These are phyloP conservation scores for Stichodactyla helianthus DNA, from an alignment of 64 coral and sea anemone species.

Conservation along the genomic window DNA sequence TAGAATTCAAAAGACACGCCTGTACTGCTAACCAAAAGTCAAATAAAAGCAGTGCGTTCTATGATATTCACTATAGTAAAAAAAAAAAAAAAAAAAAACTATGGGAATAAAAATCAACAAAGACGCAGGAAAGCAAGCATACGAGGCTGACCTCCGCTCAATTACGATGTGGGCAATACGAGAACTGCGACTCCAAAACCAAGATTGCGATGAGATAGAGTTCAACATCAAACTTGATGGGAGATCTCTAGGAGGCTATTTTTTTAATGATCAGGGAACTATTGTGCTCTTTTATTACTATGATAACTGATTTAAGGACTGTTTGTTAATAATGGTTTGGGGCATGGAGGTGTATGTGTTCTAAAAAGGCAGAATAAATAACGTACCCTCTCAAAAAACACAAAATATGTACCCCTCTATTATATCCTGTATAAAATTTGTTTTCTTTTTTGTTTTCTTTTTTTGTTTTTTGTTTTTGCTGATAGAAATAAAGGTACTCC, in stretches of 20 bases:
- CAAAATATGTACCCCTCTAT: no score
- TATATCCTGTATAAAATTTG: no score
- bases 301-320: no score
- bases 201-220: conserved; percentile 14
- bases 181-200: conserved; percentile 9
- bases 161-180: conserved; percentile 15
- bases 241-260: conserved; percentile 21
- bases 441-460: no score
- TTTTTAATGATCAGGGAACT: neutral
- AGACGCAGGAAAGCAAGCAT: conserved; percentile 15
- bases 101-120: neutral
- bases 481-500: no score
- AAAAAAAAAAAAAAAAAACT: conserved; percentile 32
- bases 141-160: conserved; percentile 6
- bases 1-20: conserved; percentile 16
- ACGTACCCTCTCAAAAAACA: no score
- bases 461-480: no score
- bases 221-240: neutral
- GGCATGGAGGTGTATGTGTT: no score
- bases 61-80: conserved; percentile 8
- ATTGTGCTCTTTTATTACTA: no score
- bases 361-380: no score
- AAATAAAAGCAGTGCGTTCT: conserved; percentile 28
- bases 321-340: no score
- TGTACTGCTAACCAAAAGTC: conserved; percentile 27